Evolutionary conservation across 92 coral and sea anemone species (phyloP).

Genomic region (Anthopleura xanthogrammica): DNA sequence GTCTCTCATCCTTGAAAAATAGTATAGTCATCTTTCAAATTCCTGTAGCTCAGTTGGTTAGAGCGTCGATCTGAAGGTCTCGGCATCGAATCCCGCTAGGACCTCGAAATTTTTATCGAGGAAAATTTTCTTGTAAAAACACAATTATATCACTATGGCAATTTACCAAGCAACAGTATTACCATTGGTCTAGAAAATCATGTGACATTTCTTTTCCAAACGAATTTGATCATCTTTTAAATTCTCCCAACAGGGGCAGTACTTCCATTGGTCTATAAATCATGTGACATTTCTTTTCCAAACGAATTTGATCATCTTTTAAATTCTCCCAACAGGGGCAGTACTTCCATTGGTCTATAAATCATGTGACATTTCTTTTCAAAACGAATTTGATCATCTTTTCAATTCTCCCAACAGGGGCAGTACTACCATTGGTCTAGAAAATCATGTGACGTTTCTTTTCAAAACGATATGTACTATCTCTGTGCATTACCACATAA

Average conservation of each 20-base stretch:
- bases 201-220: slow-evolving; percentile 49
- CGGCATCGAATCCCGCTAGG: too few species aligned
- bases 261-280: slow-evolving; percentile 43
- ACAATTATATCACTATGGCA: too few species aligned
- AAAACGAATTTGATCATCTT: background rate
- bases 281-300: slow-evolving; percentile 52
- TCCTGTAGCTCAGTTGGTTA: too few species aligned
- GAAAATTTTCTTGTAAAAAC: too few species aligned
- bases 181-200: slow-evolving; percentile 38
- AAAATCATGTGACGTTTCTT: slow-evolving; percentile 52
- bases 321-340: slow-evolving; percentile 45
- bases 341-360: slow-evolving; percentile 46
- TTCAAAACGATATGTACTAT: slow-evolving; percentile 61
- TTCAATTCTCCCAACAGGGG: slow-evolving; percentile 41
- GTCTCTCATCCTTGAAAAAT: too few species aligned
- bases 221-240: background rate
- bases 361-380: slow-evolving; percentile 54
- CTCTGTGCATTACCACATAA: slow-evolving; percentile 24
- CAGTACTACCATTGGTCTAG: slow-evolving; percentile 50
- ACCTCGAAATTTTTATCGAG: too few species aligned
- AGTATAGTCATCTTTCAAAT: too few species aligned
- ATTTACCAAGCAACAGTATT: background rate
- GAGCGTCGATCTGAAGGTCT: too few species aligned
- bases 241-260: slow-evolving; percentile 49
- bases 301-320: background rate